Conservation (phyloP, 2,888 invertebrate species). For the Apodemia hepburni region DNA sequence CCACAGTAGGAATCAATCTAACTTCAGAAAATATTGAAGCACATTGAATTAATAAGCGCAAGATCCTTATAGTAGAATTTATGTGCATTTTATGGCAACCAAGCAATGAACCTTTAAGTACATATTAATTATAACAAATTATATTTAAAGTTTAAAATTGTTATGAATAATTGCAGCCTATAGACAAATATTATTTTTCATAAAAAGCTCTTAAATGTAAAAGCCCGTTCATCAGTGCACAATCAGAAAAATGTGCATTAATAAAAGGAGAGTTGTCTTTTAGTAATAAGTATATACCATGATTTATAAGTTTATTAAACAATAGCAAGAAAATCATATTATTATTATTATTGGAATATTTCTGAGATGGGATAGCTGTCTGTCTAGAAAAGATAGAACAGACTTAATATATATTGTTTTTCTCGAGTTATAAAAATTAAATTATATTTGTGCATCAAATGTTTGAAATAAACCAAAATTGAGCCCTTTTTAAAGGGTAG, state of each 20-base stretch:
- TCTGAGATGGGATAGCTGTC: not conserved
- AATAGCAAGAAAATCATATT: not conserved
- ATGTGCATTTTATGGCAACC: slow-evolving; percentile 40
- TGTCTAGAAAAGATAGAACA: not conserved
- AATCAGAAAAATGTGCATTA: slow-evolving; percentile 66
- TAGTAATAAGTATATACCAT: slow-evolving; percentile 18
- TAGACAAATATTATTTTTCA: slow-evolving; percentile 52
- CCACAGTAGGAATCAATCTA: slow-evolving; percentile 43
- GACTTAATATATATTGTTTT: not conserved
- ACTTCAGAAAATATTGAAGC: slow-evolving; percentile 44
- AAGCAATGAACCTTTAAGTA: slow-evolving; percentile 44
- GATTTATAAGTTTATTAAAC: slow-evolving; percentile 9
- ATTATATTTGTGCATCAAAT: slow-evolving; percentile 9
- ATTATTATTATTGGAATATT: not conserved
- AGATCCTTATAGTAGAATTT: slow-evolving; percentile 26
- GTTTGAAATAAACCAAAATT: slow-evolving; percentile 6
- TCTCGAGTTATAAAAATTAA: not conserved
- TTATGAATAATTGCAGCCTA: slow-evolving; percentile 55
- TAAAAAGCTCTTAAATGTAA: slow-evolving; percentile 59
- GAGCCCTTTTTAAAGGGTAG: not conserved
- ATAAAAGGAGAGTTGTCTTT: slow-evolving; percentile 53
- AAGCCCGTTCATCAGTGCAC: slow-evolving; percentile 63
- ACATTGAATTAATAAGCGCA: slow-evolving; percentile 27
- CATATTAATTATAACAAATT: slow-evolving; percentile 38
- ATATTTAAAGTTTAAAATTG: slow-evolving; percentile 33